Percentiles rank a stretch among this genome's conserved stretches.
phyloP scores from a whole-genome alignment of 2,797 vertebrate species.

The Anguilla obscura region DNA sequence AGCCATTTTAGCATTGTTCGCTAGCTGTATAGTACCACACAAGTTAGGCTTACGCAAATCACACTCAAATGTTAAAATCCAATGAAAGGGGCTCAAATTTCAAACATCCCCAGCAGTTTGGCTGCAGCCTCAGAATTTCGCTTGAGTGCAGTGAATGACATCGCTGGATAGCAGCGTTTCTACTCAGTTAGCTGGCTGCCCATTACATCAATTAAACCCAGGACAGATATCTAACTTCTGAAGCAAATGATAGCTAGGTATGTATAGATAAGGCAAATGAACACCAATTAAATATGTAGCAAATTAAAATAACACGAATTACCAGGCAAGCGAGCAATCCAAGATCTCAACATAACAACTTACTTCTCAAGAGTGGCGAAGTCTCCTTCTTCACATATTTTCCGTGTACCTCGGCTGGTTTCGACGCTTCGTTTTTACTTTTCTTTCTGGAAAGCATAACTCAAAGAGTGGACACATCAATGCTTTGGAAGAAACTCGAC shows the following conservation, averaged over 20 bases:
- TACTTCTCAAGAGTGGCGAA: conserved; percentile 88
- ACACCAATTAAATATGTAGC: neutral
- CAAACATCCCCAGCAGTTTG: neutral
- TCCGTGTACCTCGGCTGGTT: conserved; percentile 94
- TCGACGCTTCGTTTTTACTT: conserved; percentile 93
- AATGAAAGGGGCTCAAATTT: conserved; percentile 26
- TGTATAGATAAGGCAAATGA: neutral
- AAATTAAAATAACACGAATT: neutral
- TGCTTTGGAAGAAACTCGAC: conserved; percentile 50
- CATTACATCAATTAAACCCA: conserved; percentile 16
- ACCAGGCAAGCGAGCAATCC: neutral
- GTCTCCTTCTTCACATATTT: conserved; percentile 99
- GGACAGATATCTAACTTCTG: neutral
- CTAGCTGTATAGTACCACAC: neutral
- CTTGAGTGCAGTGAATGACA: neutral
- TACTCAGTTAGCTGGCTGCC: conserved; percentile 43
- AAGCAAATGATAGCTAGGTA: neutral
- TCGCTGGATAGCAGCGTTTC: conserved; percentile 33
- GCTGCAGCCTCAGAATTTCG: neutral
- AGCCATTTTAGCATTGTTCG: neutral
- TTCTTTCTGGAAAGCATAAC: conserved; percentile 95
- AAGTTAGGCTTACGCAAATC: neutral
- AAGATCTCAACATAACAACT: conserved; percentile 62
- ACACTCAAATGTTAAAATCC: neutral
- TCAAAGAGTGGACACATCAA: conserved; percentile 59